A percentile compares a stretch with the other conserved stretches of the same genome.
These are phyloP conservation scores for Contarinia nasturtii DNA, from an alignment of 1,140 invertebrate species.

Conservation along the genomic window DNA sequence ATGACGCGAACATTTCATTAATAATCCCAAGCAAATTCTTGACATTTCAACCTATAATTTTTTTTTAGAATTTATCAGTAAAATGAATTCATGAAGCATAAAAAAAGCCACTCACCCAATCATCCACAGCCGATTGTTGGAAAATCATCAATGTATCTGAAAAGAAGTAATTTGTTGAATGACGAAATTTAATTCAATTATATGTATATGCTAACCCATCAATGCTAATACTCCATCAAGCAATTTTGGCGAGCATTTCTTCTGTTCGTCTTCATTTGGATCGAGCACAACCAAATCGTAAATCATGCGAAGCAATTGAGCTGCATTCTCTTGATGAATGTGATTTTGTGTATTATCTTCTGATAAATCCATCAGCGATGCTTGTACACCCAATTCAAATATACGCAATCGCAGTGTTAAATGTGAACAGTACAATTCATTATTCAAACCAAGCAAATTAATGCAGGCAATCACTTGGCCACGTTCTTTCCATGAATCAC, in stretches of 20 bases:
- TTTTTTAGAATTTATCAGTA: too few species aligned
- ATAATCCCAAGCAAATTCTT: conserved; percentile 24
- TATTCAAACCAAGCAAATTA: conserved; percentile 35
- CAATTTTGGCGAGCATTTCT: conserved; percentile 31
- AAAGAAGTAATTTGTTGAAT: background rate
- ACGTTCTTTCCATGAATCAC: conserved; percentile 37
- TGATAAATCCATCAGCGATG: conserved; percentile 33
- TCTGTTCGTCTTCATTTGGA: conserved; percentile 27
- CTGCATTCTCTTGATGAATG: conserved; percentile 28
- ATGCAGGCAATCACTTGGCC: conserved; percentile 40
- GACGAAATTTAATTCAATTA: background rate
- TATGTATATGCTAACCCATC: conserved; percentile 12
- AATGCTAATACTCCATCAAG: conserved; percentile 34
- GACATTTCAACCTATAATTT: too few species aligned
- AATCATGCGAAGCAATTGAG: conserved; percentile 34
- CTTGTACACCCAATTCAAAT: conserved; percentile 38
- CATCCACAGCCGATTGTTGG: conserved; percentile 27
- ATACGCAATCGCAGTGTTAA: conserved; percentile 35
- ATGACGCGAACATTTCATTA: conserved; percentile 33
- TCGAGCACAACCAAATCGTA: conserved; percentile 36
- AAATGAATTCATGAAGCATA: too few species aligned
- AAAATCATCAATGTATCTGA: conserved; percentile 31
- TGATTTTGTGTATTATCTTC: conserved; percentile 25
- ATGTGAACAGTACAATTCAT: conserved; percentile 34
- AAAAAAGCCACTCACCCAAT: too few species aligned